phyloP scores from a whole-genome alignment of 2,113 vertebrate species.

The Sphaerodactylus townsendi region DNA sequence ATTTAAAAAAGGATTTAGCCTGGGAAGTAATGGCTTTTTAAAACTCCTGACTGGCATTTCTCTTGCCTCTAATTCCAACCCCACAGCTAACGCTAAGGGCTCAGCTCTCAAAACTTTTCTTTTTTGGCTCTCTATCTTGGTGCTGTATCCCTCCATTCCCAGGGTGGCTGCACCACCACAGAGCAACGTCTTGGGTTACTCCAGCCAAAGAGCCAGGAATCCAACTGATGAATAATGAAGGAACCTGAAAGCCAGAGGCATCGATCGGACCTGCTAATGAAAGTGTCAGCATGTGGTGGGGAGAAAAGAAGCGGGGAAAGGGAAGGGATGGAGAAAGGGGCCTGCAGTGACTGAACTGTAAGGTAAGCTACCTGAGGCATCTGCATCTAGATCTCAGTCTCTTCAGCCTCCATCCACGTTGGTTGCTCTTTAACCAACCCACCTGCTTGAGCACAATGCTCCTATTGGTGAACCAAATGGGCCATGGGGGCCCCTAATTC shows the following conservation, averaged over 20 bases:
- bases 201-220: slow-evolving; percentile 3
- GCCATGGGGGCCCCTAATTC: too few species aligned
- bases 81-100: too few species aligned
- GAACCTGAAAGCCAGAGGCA: slow-evolving; percentile 8
- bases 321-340: rapidly evolving
- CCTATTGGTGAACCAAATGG: too few species aligned
- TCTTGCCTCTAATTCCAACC: not conserved
- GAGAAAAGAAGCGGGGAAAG: rapidly evolving
- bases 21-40: not conserved
- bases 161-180: not conserved
- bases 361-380: not conserved
- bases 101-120: not conserved
- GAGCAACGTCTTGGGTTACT: not conserved
- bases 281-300: not conserved
- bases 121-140: not conserved
- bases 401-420: too few species aligned
- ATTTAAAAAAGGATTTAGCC: not conserved
- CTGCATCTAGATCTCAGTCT: not conserved
- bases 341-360: not conserved
- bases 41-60: not conserved
- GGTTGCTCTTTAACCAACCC: not conserved
- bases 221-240: slow-evolving; percentile 54
- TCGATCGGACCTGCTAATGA: slow-evolving; percentile 46
- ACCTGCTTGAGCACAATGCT: not conserved
- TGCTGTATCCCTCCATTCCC: not conserved